Percentiles rank a stretch among this genome's conserved stretches.
Conservation (phyloP, 2,113 vertebrate genomes). For the Oryzias celebensis region DNA sequence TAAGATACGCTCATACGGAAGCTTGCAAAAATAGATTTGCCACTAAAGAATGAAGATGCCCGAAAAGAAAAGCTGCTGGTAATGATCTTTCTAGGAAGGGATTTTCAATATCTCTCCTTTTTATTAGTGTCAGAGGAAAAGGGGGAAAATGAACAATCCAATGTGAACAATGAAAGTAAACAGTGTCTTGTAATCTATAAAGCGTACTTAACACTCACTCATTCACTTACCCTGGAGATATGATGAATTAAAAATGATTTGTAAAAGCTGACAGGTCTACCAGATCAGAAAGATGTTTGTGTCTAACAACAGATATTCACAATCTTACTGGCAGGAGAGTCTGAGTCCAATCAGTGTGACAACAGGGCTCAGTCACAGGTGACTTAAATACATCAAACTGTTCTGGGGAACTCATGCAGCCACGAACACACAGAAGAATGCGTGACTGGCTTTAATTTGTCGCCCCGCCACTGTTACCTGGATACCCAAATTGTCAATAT, state of each 20-base stretch:
- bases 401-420: conserved; percentile 12
- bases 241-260: conserved; percentile 10
- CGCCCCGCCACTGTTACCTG: conserved; percentile 12
- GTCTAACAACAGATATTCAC: conserved; percentile 14
- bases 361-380: conserved; percentile 4
- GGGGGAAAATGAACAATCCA: conserved; percentile 1
- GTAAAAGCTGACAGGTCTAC: conserved; percentile 12
- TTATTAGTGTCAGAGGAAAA: not conserved
- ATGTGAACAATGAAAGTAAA: conserved; percentile 7
- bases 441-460: conserved; percentile 16
- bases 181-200: not conserved
- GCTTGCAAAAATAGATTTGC: not conserved
- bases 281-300: conserved; percentile 13
- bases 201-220: not conserved
- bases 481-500: conserved; percentile 2
- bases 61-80: not conserved
- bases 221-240: not conserved
- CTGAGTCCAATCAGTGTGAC: conserved; percentile 15
- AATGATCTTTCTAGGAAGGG: conserved; percentile 3
- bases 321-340: conserved; percentile 10
- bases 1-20: conserved; percentile 10
- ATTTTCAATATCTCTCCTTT: not conserved
- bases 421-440: conserved; percentile 15
- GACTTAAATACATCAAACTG: conserved; percentile 31
- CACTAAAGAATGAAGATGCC: not conserved